phyloP scores from a whole-genome alignment of 1,140 invertebrate genomes.

The Drosophila lacertosa region DNA sequence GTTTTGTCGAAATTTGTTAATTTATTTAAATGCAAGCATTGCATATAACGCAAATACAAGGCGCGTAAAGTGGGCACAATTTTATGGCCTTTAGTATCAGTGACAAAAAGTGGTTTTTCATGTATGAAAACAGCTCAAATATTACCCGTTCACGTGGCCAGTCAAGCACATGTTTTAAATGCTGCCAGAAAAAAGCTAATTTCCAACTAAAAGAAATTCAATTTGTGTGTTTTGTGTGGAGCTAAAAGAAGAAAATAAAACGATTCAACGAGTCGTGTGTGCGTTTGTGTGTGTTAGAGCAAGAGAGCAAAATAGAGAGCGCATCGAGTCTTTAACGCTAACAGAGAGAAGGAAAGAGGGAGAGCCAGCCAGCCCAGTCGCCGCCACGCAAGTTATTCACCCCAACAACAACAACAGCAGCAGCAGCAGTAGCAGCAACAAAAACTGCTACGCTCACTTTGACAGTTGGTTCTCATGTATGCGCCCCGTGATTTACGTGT shows the following conservation, averaged over 20 bases:
- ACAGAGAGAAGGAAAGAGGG: slow-evolving; percentile 53
- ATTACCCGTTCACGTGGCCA: slow-evolving; percentile 52
- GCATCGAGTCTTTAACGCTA: slow-evolving; percentile 29
- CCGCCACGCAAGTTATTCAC: slow-evolving; percentile 79
- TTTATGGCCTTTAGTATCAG: slow-evolving; percentile 35
- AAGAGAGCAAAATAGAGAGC: slow-evolving; percentile 36
- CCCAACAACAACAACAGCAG: slow-evolving; percentile 77
- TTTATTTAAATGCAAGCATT: slow-evolving; percentile 8
- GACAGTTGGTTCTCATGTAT: slow-evolving; percentile 60
- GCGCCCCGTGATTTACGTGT: slow-evolving; percentile 61
- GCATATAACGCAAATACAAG: slow-evolving; percentile 17
- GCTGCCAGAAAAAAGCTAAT: slow-evolving; percentile 43
- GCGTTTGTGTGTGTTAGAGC: slow-evolving; percentile 35
- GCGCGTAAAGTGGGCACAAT: slow-evolving; percentile 35
- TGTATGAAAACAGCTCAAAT: slow-evolving; percentile 47
- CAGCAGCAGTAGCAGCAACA: slow-evolving; percentile 77
- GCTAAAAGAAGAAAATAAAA: slow-evolving; percentile 60
- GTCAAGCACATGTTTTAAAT: slow-evolving; percentile 52
- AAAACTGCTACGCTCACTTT: slow-evolving; percentile 37
- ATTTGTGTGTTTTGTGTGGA: slow-evolving; percentile 55
- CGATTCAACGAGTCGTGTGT: slow-evolving; percentile 24
- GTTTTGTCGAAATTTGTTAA: slow-evolving; percentile 19
- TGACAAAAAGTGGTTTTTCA: slow-evolving; percentile 35
- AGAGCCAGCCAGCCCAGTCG: slow-evolving; percentile 65
- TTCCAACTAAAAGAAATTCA: slow-evolving; percentile 71